phyloP scores from a whole-genome alignment of 1,140 invertebrate genomes.

The Fopius arisanus region DNA sequence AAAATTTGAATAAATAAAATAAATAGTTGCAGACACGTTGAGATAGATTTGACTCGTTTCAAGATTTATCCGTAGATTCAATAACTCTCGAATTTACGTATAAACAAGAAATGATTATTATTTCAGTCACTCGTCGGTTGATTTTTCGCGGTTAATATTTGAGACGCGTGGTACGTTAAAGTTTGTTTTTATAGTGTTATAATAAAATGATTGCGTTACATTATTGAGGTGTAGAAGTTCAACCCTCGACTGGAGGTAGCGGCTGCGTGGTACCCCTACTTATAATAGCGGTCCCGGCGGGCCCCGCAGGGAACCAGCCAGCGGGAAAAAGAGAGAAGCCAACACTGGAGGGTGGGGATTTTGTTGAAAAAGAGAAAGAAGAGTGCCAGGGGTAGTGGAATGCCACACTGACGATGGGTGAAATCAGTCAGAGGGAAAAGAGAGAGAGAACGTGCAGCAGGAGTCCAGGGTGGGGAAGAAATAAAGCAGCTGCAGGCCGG shows the following conservation, averaged over 20 bases:
- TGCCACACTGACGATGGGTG: constrained; percentile 30
- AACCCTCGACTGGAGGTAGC: constrained; percentile 65
- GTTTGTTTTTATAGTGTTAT: neutral
- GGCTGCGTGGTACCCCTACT: constrained; percentile 59
- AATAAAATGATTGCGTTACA: neutral
- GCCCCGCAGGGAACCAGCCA: constrained; percentile 24
- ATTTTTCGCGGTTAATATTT: neutral
- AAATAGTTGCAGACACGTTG: neutral
- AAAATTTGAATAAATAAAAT: neutral
- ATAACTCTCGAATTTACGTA: constrained; percentile 7
- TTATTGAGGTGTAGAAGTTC: constrained; percentile 41
- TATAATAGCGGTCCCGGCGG: constrained; percentile 59
- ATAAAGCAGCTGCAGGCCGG: constrained; percentile 63
- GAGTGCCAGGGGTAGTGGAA: constrained; percentile 35
- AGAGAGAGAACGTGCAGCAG: neutral
- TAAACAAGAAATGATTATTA: neutral
- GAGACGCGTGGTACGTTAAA: neutral
- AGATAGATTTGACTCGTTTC: neutral
- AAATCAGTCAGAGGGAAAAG: constrained; percentile 20
- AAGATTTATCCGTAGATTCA: constrained; percentile 9
- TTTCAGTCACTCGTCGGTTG: too few relatives aligned
- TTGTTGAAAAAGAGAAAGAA: constrained; percentile 29
- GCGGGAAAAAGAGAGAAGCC: constrained; percentile 20
- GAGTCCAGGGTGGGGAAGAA: constrained; percentile 38
- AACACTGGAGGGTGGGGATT: neutral